These are phyloP conservation scores for Hirudinaria manillensis DNA, from an alignment of 2,888 invertebrate species.

Conservation along the genomic window DNA sequence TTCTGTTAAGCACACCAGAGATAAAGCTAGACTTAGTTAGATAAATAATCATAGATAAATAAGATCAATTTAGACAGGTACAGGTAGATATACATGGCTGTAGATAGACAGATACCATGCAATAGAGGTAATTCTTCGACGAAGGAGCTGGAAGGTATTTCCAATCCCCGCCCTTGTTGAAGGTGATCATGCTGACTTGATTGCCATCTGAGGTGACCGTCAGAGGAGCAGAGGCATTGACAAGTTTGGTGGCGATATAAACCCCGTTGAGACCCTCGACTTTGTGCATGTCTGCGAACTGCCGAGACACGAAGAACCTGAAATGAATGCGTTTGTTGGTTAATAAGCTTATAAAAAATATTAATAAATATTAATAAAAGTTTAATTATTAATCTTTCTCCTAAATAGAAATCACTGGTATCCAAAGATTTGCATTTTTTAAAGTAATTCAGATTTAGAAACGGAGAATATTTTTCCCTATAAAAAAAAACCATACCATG, in stretches of 20 bases:
- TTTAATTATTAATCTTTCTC: not conserved
- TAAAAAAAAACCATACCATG: no score
- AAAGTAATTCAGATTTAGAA: no score
- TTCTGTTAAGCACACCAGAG: no score
- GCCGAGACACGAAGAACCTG: conserved; percentile 62
- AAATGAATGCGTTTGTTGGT: not conserved
- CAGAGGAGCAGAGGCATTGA: conserved; percentile 41
- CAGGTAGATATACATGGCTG: no score
- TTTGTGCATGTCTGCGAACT: conserved; percentile 80
- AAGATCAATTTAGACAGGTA: no score
- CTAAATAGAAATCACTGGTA: no score
- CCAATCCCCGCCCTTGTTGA: conserved; percentile 82
- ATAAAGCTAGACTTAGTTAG: no score
- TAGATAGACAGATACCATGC: not conserved
- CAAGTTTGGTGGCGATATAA: conserved; percentile 74
- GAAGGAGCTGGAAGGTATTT: conserved; percentile 62
- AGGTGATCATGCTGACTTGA: conserved; percentile 73
- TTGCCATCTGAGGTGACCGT: conserved; percentile 61
- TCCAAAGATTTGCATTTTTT: no score
- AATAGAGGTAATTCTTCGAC: not conserved
- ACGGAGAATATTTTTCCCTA: no score
- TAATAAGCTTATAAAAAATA: not conserved
- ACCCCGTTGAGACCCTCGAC: conserved; percentile 80
- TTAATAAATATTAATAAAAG: not conserved
- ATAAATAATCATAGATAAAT: no score